phyloP scores from a whole-genome alignment of 64 coral and sea anemone genomes.

The Porites australiensis region DNA sequence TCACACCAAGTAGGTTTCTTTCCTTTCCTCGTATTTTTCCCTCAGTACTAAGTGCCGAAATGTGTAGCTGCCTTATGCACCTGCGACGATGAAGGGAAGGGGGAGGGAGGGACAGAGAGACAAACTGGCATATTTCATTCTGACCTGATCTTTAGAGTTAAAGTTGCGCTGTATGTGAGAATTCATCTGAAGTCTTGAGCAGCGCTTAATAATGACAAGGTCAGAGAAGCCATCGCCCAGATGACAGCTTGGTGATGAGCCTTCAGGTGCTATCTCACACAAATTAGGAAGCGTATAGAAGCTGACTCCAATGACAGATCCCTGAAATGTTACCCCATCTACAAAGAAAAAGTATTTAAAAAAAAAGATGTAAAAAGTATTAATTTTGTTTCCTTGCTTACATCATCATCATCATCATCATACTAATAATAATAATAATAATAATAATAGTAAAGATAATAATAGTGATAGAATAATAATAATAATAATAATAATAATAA shows the following conservation, averaged over 20 bases:
- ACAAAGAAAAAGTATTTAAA: background rate
- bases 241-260: slow-evolving; percentile 92
- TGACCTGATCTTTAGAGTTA: slow-evolving; percentile 91
- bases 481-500: too few relatives aligned
- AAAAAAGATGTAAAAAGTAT: background rate
- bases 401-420: too few relatives aligned
- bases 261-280: slow-evolving; percentile 87
- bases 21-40: too few relatives aligned
- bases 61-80: too few relatives aligned
- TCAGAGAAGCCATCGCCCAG: slow-evolving; percentile 92
- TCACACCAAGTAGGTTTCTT: too few relatives aligned
- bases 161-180: slow-evolving; percentile 93
- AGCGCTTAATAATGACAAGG: slow-evolving; percentile 86
- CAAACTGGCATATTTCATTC: background rate
- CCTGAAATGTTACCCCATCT: slow-evolving; percentile 73
- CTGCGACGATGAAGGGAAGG: too few relatives aligned
- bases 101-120: too few relatives aligned
- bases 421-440: too few relatives aligned
- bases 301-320: slow-evolving; percentile 77
- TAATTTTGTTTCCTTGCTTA: background rate
- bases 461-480: too few relatives aligned
- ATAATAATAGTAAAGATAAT: too few relatives aligned
- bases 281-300: slow-evolving; percentile 92
- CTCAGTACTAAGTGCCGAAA: too few relatives aligned
- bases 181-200: slow-evolving; percentile 71